Base-by-base conservation (phyloP, 2,888 invertebrate species). In the Lagria hirta region DNA sequence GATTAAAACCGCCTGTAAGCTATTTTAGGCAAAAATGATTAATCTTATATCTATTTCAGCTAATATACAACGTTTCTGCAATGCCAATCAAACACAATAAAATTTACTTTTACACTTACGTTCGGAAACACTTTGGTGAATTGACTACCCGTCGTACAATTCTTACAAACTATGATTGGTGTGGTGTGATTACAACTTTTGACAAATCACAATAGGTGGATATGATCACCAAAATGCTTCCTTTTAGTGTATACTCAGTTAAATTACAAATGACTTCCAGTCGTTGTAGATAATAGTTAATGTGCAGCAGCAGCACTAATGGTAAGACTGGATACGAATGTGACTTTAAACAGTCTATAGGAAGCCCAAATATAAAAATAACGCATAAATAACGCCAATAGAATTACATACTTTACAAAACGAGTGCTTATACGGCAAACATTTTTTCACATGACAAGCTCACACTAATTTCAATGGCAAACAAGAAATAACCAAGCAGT, bases 361-460 rank as follows among this genome's bases (percentile, higher is more conserved):
- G 62, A 64, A 64, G 62, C 62, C 62, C 64, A 48, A 58, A 57
- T 58, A 58, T 54, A 57, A 49, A 52, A 52, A 45, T 48, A 49
- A 54, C 52, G 24, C 46, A 35, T 24, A 43, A 37, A 46, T 51
- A 51, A 51, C 51, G 32, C 42, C 36, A 48, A 52, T 56, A 58
- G 54, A 55, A 55, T 55, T 54, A 50, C 38, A 41, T 37, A 56
- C 52, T 58, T 51, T 53, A 58, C 54, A 56, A 57, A 56, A 44
- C 43, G 17, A 37, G 28, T 11, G 7, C 20, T 22, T 8, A 13
- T 13, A 11, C 24, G 24, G 24, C 35, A 18, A 24, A 6, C 14
- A 35, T 14, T 23, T 5, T 12, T 11, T 24, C 18, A 23, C 24
- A 10, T n/a, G n/a, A 15, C 7, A 5, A 15, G 33, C 10, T 18